phyloP scores from a whole-genome alignment of 2,888 invertebrate species.

The Yponomeuta cagnagella region DNA sequence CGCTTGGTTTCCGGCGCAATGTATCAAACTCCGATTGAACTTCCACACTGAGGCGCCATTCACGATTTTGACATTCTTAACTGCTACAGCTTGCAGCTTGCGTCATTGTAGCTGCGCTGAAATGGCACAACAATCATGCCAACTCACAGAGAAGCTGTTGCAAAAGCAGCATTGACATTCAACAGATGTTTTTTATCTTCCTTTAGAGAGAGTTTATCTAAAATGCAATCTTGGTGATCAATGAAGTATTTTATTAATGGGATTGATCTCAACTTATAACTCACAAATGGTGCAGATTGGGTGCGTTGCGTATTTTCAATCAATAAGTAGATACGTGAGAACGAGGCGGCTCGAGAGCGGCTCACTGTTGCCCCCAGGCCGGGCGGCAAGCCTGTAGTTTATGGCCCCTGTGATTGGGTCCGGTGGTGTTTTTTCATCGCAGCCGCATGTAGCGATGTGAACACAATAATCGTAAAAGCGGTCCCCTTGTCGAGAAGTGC shows the following conservation, averaged over 20 bases:
- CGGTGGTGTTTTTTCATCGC: conserved; percentile 45
- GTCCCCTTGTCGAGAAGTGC: conserved; percentile 59
- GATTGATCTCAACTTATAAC: not conserved
- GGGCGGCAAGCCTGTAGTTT: conserved; percentile 24
- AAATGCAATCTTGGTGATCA: not conserved
- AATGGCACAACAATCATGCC: conserved; percentile 37
- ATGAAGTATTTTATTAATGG: not conserved
- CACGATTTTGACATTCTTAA: conserved; percentile 71
- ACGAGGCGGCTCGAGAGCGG: not conserved
- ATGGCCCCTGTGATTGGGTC: conserved; percentile 39
- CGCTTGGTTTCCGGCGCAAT: conserved; percentile 49
- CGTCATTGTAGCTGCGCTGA: conserved; percentile 42
- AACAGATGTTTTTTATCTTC: not conserved
- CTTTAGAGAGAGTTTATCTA: not conserved
- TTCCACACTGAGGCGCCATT: conserved; percentile 20
- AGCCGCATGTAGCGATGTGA: conserved; percentile 53
- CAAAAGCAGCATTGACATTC: conserved; percentile 1
- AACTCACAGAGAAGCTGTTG: not conserved
- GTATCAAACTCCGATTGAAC: conserved; percentile 34
- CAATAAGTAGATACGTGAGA: not conserved
- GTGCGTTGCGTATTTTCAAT: conserved; percentile 5
- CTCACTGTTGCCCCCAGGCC: not conserved
- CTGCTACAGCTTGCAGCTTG: conserved; percentile 45
- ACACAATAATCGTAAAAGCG: conserved; percentile 71
- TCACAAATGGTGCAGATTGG: not conserved